phyloP scores from a whole-genome alignment of 2,888 invertebrate species.

The Allacma fusca region DNA sequence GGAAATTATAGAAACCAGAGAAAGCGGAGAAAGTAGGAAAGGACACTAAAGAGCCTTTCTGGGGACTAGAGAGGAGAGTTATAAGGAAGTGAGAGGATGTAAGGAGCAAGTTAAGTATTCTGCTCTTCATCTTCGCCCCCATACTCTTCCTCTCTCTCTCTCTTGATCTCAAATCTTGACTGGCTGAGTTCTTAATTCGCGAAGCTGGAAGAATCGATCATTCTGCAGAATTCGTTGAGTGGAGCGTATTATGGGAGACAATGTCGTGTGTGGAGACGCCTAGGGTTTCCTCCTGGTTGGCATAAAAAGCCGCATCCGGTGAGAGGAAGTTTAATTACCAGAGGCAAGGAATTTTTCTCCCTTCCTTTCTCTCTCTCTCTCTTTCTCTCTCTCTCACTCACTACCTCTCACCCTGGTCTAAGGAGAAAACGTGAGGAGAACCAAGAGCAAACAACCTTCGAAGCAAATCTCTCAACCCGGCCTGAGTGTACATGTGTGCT shows the following conservation, averaged over 20 bases:
- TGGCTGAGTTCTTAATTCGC: conserved; percentile 38
- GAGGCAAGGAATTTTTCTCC: neutral
- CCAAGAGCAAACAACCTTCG: no score
- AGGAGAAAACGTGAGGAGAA: no score
- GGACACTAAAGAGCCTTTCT: neutral
- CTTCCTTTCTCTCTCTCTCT: neutral
- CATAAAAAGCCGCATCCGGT: conserved; percentile 40
- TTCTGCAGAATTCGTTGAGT: conserved; percentile 20
- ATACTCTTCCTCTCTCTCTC: conserved; percentile 10
- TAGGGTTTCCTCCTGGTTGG: neutral
- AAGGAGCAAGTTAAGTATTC: neutral
- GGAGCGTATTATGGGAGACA: conserved; percentile 24
- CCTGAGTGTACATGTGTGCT: neutral
- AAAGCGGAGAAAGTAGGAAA: conserved; percentile 4
- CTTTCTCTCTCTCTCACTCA: neutral
- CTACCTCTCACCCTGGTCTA: no score
- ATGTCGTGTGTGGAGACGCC: conserved; percentile 22
- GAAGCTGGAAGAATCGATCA: conserved; percentile 34
- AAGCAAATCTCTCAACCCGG: neutral
- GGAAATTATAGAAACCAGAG: no score
- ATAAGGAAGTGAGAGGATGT: neutral
- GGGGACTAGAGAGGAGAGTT: neutral
- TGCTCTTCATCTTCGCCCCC: conserved; percentile 19
- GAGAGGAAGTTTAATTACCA: conserved; percentile 38
- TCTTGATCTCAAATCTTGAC: conserved; percentile 30